A percentile compares a stretch with the other conserved stretches of the same genome.
Evolutionary conservation across 2,797 vertebrate species (phyloP).

Genomic region (Eurystomus glaucurus): DNA sequence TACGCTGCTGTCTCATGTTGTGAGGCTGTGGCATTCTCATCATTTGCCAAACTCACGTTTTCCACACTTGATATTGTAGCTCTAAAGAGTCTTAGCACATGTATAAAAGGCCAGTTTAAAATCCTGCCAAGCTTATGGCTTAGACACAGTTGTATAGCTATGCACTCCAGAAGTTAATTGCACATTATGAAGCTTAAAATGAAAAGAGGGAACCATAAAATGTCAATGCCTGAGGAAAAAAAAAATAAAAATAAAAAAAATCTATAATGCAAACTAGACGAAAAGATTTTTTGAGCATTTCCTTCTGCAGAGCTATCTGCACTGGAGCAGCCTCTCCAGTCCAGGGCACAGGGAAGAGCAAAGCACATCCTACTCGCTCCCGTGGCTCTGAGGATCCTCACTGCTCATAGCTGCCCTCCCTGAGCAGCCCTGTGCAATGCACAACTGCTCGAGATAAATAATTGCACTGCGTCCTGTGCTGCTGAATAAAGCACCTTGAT

Average conservation of each 20-base stretch:
- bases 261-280: not conserved
- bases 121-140: not conserved
- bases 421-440: not conserved
- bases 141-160: rapidly evolving
- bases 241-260: not conserved
- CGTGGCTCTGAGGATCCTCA: not conserved
- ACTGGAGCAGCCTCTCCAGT: not conserved
- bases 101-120: not conserved
- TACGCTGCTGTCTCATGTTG: rapidly evolving
- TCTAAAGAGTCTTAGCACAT: not conserved
- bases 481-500: not conserved
- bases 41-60: not conserved
- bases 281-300: not conserved
- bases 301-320: not conserved
- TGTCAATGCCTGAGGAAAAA: not conserved
- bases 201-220: not conserved
- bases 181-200: not conserved
- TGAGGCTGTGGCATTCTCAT: rapidly evolving
- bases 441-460: rapidly evolving
- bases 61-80: not conserved
- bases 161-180: not conserved
- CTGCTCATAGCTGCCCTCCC: not conserved
- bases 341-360: rapidly evolving
- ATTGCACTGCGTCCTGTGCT: rapidly evolving
- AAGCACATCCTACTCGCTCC: rapidly evolving